phyloP scores from a whole-genome alignment of 92 coral and sea anemone species.

The Bergia puertoricense region DNA sequence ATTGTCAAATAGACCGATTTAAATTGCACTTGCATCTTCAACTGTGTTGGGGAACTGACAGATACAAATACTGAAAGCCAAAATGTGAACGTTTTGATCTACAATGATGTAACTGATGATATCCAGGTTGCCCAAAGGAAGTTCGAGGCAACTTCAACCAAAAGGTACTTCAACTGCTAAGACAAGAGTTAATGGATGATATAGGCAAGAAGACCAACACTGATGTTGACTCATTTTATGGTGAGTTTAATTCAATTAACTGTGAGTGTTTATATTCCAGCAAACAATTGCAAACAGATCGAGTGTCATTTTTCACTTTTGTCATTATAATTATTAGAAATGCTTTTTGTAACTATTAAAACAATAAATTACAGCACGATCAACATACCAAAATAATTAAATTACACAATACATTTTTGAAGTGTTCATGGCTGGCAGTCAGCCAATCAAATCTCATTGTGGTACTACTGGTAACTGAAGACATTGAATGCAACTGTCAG shows the following conservation, averaged over 20 bases:
- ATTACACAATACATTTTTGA: too few relatives aligned
- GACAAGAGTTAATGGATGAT: constrained; percentile 60
- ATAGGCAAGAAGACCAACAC: constrained; percentile 56
- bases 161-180: constrained; percentile 66
- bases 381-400: too few relatives aligned
- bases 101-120: background rate
- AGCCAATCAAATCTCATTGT: too few relatives aligned
- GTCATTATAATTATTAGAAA: too few relatives aligned
- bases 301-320: background rate
- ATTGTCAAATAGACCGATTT: too few relatives aligned
- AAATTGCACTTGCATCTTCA: too few relatives aligned
- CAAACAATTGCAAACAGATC: background rate
- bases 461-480: too few relatives aligned
- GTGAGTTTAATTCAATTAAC: background rate
- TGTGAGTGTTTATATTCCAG: background rate
- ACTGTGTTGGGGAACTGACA: background rate
- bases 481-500: too few relatives aligned
- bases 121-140: constrained; percentile 82
- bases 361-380: too few relatives aligned
- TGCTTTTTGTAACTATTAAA: too few relatives aligned
- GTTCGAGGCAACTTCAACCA: constrained; percentile 71
- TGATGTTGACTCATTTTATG: constrained; percentile 37
- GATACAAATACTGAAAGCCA: background rate
- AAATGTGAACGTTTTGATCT: background rate
- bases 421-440: too few relatives aligned